These are phyloP conservation scores for Pimephales promelas DNA, from an alignment of 2,113 vertebrate genomes.

Conservation along the genomic window DNA sequence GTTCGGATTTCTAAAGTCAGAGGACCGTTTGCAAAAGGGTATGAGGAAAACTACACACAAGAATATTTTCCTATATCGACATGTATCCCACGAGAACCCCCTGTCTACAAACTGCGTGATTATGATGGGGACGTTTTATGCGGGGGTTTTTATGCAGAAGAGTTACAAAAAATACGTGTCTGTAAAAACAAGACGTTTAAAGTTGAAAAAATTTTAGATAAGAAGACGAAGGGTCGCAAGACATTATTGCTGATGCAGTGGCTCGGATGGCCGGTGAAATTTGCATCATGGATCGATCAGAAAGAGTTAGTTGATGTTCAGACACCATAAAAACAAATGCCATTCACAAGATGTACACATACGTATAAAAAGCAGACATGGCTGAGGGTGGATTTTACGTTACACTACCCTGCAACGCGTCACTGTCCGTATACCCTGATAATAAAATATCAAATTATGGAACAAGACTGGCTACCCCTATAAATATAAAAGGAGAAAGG, in stretches of 20 bases:
- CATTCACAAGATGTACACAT: rapidly evolving
- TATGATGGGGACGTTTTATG: not conserved
- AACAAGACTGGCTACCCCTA: no score
- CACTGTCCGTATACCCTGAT: not conserved
- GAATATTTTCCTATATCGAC: constrained; percentile 1
- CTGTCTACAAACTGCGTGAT: not conserved
- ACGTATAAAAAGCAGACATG: no score
- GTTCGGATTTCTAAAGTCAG: no score
- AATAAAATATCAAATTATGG: not conserved
- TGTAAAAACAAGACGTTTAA: not conserved
- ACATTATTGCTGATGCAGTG: not conserved
- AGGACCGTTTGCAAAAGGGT: not conserved
- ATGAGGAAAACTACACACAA: constrained; percentile 28
- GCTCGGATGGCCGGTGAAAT: not conserved
- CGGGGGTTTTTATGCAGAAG: not conserved
- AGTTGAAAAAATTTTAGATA: not conserved
- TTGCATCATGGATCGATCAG: not conserved
- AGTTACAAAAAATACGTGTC: not conserved
- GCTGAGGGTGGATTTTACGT: no score
- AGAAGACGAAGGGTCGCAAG: not conserved
- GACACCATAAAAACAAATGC: no score
- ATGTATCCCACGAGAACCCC: not conserved
- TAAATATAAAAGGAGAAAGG: no score
- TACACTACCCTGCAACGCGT: no score
- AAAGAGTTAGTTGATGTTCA: not conserved